Percentiles rank a stretch among this genome's conserved stretches.
phyloP scores from a whole-genome alignment of 2,113 vertebrate species.

The Colistium nudipinnis region DNA sequence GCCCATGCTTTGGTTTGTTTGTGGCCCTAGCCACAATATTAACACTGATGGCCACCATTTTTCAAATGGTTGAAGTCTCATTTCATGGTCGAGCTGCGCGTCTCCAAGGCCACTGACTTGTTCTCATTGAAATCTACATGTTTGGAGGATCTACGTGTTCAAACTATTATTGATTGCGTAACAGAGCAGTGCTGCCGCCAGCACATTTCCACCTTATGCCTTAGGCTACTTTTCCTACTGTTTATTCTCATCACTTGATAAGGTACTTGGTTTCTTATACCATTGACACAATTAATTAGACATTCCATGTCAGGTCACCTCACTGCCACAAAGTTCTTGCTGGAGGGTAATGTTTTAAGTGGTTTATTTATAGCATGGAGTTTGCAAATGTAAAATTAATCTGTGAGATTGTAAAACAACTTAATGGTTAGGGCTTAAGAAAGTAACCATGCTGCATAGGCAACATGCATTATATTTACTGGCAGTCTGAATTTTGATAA shows the following conservation, averaged over 20 bases:
- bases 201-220: constrained; percentile 50
- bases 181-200: constrained; percentile 24
- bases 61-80: too few species aligned
- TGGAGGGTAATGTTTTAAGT: not conserved
- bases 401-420: too few species aligned
- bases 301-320: constrained; percentile 18
- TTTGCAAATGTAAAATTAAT: constrained; percentile 26
- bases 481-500: not conserved
- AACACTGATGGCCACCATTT: too few species aligned
- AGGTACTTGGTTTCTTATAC: constrained; percentile 27
- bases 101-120: not conserved
- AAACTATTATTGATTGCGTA: constrained; percentile 62
- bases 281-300: constrained; percentile 28
- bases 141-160: constrained; percentile 57
- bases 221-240: constrained; percentile 44
- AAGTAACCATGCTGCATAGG: constrained; percentile 48
- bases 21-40: too few species aligned
- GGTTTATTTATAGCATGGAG: constrained; percentile 1
- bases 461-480: constrained; percentile 39
- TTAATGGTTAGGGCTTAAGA: constrained; percentile 52
- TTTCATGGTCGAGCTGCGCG: too few species aligned
- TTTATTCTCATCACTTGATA: constrained; percentile 42
- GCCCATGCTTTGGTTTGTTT: too few species aligned
- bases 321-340: constrained; percentile 4
- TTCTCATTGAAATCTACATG: constrained; percentile 7